Evolutionary conservation across 2,888 invertebrate species (phyloP).

Genomic region (Drosophila nr. perissopoda): DNA sequence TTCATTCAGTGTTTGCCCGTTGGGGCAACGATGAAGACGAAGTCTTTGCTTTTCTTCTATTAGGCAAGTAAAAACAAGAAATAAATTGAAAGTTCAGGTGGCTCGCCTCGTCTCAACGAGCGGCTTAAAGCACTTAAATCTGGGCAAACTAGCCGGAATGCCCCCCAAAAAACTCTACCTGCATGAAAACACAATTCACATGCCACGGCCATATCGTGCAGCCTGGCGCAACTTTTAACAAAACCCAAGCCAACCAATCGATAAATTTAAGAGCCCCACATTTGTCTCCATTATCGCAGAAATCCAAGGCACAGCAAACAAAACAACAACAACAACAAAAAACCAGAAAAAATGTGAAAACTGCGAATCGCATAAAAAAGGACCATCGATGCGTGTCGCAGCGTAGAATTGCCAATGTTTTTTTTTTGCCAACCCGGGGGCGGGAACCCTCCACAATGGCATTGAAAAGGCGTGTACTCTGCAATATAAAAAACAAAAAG

Average conservation of each 20-base stretch:
- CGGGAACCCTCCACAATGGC: conserved; percentile 42
- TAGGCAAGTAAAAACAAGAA: conserved; percentile 66
- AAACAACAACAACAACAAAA: neutral
- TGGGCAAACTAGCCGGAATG: conserved; percentile 12
- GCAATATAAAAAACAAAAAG: conserved; percentile 4
- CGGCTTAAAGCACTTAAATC: conserved; percentile 56
- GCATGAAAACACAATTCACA: conserved; percentile 66
- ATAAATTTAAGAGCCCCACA: conserved; percentile 78
- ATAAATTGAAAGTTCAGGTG: conserved; percentile 75
- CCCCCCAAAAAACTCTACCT: conserved; percentile 3
- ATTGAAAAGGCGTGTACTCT: conserved; percentile 69
- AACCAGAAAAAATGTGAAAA: conserved; percentile 48
- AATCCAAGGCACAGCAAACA: conserved; percentile 60
- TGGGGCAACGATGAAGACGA: conserved; percentile 22
- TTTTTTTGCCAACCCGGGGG: conserved; percentile 32
- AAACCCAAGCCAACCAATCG: conserved; percentile 62
- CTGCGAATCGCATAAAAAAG: conserved; percentile 73
- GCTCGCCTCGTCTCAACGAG: conserved; percentile 7
- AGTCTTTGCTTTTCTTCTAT: conserved; percentile 61
- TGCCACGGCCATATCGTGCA: conserved; percentile 62
- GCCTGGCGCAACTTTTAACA: conserved; percentile 54
- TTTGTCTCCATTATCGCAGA: conserved; percentile 80
- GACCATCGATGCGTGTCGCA: conserved; percentile 74
- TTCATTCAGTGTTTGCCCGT: conserved; percentile 58
- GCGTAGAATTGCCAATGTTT: conserved; percentile 55